Evolutionary conservation across 2,888 invertebrate genomes (phyloP), one percentile per base, ranked within the genome.

Genomic region (Fragum sueziense): DNA sequence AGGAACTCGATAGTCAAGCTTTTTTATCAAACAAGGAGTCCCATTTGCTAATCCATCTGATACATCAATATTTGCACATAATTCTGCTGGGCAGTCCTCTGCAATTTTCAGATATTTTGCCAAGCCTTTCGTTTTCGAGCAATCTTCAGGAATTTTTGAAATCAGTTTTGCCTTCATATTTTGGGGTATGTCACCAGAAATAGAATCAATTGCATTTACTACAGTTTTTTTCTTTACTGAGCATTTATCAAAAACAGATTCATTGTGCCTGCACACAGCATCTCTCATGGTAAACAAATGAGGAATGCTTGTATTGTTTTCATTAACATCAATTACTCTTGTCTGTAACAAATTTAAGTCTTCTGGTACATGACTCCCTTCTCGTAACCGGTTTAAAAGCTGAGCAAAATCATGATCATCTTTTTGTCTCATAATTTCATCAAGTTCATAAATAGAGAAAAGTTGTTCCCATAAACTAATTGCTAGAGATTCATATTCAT

Each of bases 31-130:
- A 33, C 82, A 78, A 25, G 76, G 37, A n/a, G 80, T 68, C 9
- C 85, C 85, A 85, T 85, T 82, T 17, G 85, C 71, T 20, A 82
- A 33, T 1, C 82, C 85, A 80, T 82, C 84, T 51, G 79, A 57
- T 34, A 76, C 73, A 74, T 76, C 70, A 41, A 79, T 70, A 68
- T 84, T 81, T n/a, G 41, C 27, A 68, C 67, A 78, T 25, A 77
- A 61, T 65, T 75, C 77, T 52, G 69, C 77, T 52, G 74, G 59
- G 27, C 68, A 47, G 41, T 62, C 67, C 57, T 76, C 31, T 29
- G 17, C 59, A 27, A 57, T 25, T 20, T 20, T 14, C 27, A 72
- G 17, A 62, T 6, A 20, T 25, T 27, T 68, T 29, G 34, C 52
- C 17, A 84, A 34, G 33, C 76, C 76, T 62, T 75, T 74, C 17